Percentiles rank a stretch among this genome's conserved stretches.
These are phyloP conservation scores for Channa argus DNA, from an alignment of 2,113 vertebrate species.

Conservation along the genomic window DNA sequence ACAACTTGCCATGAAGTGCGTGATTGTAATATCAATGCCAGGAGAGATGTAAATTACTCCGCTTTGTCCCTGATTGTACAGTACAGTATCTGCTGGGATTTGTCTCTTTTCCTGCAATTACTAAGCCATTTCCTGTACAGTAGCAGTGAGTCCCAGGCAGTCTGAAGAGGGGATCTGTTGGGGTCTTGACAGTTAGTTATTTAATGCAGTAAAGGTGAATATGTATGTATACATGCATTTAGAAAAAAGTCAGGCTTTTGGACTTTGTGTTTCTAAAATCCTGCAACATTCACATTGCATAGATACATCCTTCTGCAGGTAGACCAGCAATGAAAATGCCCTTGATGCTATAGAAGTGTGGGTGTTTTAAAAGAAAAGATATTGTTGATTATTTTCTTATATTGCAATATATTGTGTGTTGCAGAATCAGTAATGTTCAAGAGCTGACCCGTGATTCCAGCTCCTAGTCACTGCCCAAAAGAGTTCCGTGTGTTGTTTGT, in stretches of 20 bases:
- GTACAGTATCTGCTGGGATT: constrained; percentile 25
- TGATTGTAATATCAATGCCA: constrained; percentile 69
- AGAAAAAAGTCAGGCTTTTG: neutral
- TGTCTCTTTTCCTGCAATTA: constrained; percentile 33
- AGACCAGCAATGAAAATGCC: neutral
- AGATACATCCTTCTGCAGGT: neutral
- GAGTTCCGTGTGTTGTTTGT: no score
- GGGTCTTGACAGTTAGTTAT: neutral
- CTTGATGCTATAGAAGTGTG: no score
- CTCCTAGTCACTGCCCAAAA: no score
- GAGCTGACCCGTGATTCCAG: no score
- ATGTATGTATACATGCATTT: constrained; percentile 17
- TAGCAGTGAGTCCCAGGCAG: neutral
- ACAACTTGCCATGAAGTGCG: constrained; percentile 54
- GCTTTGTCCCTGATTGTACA: neutral
- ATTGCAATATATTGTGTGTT: no score
- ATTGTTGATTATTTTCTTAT: neutral
- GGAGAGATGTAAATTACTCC: constrained; percentile 45
- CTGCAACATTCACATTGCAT: neutral
- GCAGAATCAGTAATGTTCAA: no score
- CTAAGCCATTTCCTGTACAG: constrained; percentile 1
- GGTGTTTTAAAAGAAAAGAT: neutral
- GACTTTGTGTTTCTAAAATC: neutral
- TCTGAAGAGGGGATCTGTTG: neutral
- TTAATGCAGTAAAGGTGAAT: neutral